Evolutionary conservation across 2,888 invertebrate genomes (phyloP).

Genomic region (Schizaphis graminum): DNA sequence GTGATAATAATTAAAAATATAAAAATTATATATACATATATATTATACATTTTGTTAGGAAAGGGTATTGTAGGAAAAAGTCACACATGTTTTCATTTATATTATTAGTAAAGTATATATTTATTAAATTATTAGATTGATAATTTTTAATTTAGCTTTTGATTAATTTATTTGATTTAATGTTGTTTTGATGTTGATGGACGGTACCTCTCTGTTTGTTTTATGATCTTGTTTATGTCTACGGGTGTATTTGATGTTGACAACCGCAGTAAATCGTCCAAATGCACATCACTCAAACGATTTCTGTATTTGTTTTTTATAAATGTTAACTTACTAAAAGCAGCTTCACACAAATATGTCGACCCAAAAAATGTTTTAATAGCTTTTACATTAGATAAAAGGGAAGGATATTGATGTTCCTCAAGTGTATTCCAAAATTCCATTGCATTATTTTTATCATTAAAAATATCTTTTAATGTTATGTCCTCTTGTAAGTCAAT

Average conservation of each 20-base stretch:
- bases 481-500: slow-evolving; percentile 21
- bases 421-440: slow-evolving; percentile 7
- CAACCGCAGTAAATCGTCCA: background rate
- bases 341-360: slow-evolving; percentile 1
- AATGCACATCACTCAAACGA: background rate
- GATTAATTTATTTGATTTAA: slow-evolving; percentile 5
- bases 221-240: slow-evolving; percentile 4
- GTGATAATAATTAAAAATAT: background rate
- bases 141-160: background rate
- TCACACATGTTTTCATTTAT: background rate
- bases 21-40: background rate
- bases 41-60: background rate
- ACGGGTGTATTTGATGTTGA: background rate
- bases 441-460: slow-evolving; percentile 14
- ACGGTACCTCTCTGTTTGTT: background rate
- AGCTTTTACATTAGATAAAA: background rate
- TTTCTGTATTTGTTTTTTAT: too few relatives aligned
- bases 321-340: background rate
- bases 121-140: background rate
- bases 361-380: background rate
- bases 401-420: background rate
- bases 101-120: too few relatives aligned
- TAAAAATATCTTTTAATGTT: slow-evolving; percentile 22
- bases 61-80: background rate
- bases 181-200: slow-evolving; percentile 5